Evolutionary conservation across 2,113 vertebrate genomes (phyloP).

Genomic region (Zosterops lateralis): DNA sequence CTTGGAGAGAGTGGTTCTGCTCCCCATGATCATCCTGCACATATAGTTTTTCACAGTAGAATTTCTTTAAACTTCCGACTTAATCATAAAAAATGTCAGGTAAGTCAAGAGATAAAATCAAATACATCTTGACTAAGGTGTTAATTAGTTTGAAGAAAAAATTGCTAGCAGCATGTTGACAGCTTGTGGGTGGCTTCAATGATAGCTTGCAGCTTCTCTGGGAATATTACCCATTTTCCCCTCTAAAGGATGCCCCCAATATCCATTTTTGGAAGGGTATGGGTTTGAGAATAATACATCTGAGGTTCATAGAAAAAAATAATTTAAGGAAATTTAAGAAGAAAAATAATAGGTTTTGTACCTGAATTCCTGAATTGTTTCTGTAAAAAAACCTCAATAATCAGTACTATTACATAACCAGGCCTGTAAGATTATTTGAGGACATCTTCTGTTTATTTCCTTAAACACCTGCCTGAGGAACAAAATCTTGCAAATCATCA

Average conservation of each 20-base stretch:
- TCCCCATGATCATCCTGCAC: not conserved
- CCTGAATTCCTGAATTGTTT: not conserved
- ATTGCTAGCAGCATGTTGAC: not conserved
- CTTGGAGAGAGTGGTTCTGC: not conserved
- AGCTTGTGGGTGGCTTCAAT: not conserved
- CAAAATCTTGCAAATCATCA: not conserved
- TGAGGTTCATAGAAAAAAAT: not conserved
- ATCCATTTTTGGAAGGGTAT: not conserved
- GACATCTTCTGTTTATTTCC: not conserved
- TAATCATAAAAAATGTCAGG: not conserved
- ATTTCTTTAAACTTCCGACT: not conserved
- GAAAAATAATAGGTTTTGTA: not conserved
- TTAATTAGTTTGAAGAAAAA: slow-evolving; percentile 3
- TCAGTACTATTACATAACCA: not conserved
- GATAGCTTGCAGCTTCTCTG: not conserved
- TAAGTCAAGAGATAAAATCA: not conserved
- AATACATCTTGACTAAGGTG: not conserved
- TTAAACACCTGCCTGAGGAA: not conserved
- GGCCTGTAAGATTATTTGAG: not conserved
- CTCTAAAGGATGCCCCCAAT: not conserved
- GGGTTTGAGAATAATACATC: not conserved
- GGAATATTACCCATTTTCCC: not conserved
- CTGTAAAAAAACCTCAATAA: not conserved
- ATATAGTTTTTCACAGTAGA: not conserved
- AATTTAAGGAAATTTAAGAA: not conserved